These are phyloP conservation scores for Phalanger gymnotis DNA, from an alignment of 2,797 vertebrate species.

Conservation along the genomic window DNA sequence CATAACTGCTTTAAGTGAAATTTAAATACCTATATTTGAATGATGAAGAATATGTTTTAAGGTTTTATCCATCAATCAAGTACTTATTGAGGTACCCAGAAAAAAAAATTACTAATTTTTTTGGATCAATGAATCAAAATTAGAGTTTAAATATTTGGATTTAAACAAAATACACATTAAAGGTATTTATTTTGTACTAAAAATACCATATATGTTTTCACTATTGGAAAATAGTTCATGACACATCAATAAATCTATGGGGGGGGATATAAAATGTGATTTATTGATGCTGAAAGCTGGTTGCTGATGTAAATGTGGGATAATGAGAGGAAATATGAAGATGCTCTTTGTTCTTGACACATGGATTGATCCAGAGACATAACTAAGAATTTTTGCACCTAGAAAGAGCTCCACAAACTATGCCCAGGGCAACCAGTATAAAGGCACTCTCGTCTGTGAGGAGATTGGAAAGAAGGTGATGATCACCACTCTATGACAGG, in stretches of 20 bases:
- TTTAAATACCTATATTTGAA: neutral
- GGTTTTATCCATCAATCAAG: neutral
- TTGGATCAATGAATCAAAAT: too few species aligned
- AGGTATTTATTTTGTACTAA: neutral
- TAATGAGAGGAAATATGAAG: neutral
- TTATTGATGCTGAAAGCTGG: neutral
- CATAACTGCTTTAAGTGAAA: neutral
- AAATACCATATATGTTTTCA: neutral
- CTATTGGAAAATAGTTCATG: neutral
- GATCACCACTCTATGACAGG: neutral
- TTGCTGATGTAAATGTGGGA: neutral
- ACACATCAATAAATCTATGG: neutral
- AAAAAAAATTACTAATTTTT: neutral
- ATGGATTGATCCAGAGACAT: neutral
- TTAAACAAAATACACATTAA: neutral
- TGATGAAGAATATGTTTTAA: neutral
- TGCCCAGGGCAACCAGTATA: neutral
- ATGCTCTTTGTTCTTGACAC: neutral
- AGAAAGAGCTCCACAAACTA: neutral
- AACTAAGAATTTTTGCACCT: neutral
- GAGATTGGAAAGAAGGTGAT: neutral
- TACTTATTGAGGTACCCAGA: neutral
- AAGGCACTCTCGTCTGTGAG: neutral
- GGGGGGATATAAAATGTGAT: neutral
- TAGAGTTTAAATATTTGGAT: neutral